Conservation (phyloP, 2,797 vertebrate genomes). For the Sciurus carolinensis region DNA sequence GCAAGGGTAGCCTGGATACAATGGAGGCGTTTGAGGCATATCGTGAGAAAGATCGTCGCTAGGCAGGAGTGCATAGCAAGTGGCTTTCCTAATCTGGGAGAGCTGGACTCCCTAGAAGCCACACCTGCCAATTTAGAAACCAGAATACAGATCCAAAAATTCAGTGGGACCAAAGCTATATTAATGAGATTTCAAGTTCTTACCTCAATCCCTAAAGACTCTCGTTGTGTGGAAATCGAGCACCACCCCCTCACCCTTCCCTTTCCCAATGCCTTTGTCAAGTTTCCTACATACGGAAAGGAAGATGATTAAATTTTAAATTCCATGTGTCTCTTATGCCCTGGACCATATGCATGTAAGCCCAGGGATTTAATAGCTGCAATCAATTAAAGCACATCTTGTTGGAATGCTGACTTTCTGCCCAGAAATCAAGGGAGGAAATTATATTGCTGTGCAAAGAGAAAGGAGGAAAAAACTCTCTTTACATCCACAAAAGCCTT, state of each 20-base stretch:
- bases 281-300: slow-evolving; percentile 70
- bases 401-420: slow-evolving; percentile 84
- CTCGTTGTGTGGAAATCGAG: not conserved
- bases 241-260: not conserved
- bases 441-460: slow-evolving; percentile 78
- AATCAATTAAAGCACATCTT: slow-evolving; percentile 87
- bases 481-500: slow-evolving; percentile 66
- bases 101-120: not conserved
- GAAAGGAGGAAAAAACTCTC: not conserved
- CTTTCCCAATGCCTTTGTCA: slow-evolving; percentile 67
- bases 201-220: slow-evolving; percentile 11
- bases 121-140: slow-evolving; percentile 7
- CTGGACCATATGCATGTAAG: slow-evolving; percentile 69
- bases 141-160: not conserved
- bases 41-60: not conserved
- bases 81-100: not conserved
- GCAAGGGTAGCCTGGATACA: not conserved
- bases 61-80: not conserved
- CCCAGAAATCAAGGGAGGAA: slow-evolving; percentile 84
- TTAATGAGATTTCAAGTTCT: slow-evolving; percentile 13
- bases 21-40: not conserved
- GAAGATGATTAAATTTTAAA: slow-evolving; percentile 73
- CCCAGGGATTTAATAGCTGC: slow-evolving; percentile 83
- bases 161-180: not conserved
- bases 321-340: slow-evolving; percentile 73